phyloP scores from a whole-genome alignment of 2,113 vertebrate species.

The Accipiter cooperii region DNA sequence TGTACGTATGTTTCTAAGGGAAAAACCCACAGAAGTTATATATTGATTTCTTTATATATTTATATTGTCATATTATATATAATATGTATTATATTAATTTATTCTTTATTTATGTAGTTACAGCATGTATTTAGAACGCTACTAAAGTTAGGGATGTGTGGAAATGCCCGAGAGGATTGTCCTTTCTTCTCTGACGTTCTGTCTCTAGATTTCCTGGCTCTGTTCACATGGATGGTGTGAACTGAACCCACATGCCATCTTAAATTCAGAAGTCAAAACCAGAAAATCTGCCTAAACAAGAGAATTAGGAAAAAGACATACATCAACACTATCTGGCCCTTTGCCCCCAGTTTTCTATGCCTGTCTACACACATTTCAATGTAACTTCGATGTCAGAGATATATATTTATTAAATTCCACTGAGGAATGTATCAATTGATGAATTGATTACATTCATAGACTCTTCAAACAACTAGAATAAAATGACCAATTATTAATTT shows the following conservation, averaged over 20 bases:
- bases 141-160: neutral
- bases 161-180: neutral
- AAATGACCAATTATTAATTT: neutral
- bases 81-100: too few relatives aligned
- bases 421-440: neutral
- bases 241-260: neutral
- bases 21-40: neutral
- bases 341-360: neutral
- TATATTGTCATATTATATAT: neutral
- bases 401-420: neutral
- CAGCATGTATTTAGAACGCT: neutral
- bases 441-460: neutral
- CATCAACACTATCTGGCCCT: neutral
- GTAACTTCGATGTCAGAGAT: neutral
- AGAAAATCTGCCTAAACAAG: neutral
- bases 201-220: neutral
- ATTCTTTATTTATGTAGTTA: neutral
- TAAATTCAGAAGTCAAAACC: neutral
- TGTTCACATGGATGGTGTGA: neutral
- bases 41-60: neutral
- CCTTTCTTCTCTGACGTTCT: neutral
- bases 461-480: neutral
- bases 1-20: neutral
- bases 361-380: neutral
- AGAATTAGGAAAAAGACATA: neutral